phyloP scores from a whole-genome alignment of 92 coral and sea anemone genomes.

The Parazoanthus swiftii region DNA sequence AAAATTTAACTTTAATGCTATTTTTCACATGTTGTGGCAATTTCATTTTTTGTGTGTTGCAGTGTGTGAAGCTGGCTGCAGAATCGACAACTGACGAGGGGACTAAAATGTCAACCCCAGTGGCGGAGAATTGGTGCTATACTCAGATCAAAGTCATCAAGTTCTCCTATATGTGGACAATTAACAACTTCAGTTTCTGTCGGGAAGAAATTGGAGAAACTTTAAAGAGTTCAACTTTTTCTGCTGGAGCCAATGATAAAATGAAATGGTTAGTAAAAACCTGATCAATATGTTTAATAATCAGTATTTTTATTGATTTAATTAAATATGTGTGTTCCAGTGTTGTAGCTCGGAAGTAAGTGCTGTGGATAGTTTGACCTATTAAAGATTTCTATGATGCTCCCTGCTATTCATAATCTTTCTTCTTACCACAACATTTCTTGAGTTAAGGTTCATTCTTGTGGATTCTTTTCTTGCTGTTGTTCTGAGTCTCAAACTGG shows the following conservation, averaged over 20 bases:
- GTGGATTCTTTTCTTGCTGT: too few relatives aligned
- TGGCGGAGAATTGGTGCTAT: constrained; percentile 99
- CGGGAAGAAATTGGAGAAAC: constrained; percentile 99
- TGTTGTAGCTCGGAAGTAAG: too few relatives aligned
- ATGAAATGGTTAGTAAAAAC: constrained; percentile 86
- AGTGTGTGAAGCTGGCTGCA: constrained; percentile 77
- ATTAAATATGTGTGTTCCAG: too few relatives aligned
- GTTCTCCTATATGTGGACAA: constrained; percentile 99
- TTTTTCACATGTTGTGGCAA: not conserved
- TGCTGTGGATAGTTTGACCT: too few relatives aligned
- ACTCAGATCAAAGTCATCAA: constrained; percentile 98
- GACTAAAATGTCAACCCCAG: constrained; percentile 91
- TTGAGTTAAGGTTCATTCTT: too few relatives aligned
- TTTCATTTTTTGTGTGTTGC: not conserved
- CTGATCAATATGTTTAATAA: not conserved
- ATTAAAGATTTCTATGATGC: too few relatives aligned
- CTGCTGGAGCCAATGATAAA: constrained; percentile 99
- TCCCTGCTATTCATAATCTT: too few relatives aligned
- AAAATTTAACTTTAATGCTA: not conserved
- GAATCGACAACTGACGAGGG: constrained; percentile 78
- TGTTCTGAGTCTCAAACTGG: too few relatives aligned
- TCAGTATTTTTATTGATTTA: not conserved
- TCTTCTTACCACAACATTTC: too few relatives aligned
- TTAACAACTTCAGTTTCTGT: constrained; percentile 95
- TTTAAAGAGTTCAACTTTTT: constrained; percentile 95